Evolutionary conservation across 2,888 invertebrate genomes (phyloP).

Genomic region (Ischnus inquisitorius): DNA sequence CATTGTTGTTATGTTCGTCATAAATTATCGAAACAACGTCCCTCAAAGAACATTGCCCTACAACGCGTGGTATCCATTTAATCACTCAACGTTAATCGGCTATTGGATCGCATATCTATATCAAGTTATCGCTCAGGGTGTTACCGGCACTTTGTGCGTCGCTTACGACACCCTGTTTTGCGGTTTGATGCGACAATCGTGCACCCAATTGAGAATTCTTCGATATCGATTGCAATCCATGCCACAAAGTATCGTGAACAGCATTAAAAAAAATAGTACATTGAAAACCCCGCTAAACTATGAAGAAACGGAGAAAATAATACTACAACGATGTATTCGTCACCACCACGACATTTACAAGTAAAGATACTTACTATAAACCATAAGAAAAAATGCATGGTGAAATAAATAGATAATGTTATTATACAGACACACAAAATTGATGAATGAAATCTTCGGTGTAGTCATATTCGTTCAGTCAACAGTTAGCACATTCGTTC

Average conservation of each 20-base stretch:
- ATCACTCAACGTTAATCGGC: neutral
- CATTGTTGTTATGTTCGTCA: neutral
- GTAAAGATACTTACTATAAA: neutral
- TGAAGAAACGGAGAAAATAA: neutral
- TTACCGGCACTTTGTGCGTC: neutral
- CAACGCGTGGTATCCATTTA: neutral
- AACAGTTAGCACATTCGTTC: no score
- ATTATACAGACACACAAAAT: no score
- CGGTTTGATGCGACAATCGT: neutral
- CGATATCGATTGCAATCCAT: neutral
- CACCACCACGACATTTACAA: constrained; percentile 1
- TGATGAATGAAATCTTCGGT: no score
- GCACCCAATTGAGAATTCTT: neutral
- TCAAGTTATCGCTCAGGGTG: neutral
- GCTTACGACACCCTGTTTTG: neutral
- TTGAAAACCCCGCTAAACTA: neutral
- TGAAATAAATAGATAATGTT: no score
- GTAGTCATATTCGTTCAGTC: no score
- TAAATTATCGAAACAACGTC: neutral
- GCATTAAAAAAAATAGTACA: neutral
- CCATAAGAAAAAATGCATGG: no score
- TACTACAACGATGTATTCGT: neutral
- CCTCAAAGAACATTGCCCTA: neutral
- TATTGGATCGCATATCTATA: constrained; percentile 27
- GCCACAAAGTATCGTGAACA: neutral